Base-by-base conservation (phyloP, 2,113 vertebrate genomes). In the Tachuris rubrigastra region DNA sequence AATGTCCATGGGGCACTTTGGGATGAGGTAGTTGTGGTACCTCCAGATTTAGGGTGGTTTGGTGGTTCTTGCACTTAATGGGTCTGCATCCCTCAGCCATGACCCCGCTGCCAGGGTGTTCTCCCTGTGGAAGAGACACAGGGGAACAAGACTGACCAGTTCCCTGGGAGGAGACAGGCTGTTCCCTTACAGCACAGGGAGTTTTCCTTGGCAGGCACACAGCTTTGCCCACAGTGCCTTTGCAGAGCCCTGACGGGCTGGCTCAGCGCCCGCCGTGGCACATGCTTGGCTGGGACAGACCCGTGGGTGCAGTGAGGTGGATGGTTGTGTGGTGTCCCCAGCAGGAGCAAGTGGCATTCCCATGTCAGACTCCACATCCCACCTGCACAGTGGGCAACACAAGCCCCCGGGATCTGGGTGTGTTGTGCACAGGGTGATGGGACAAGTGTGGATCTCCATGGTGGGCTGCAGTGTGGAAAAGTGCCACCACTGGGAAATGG, bases 91-190 rank as follows among this genome's bases (percentile, higher is more conserved):
- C 49, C 41, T 16, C 37, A 35, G 53, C 59, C 5, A 1, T 90
- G 85, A 53, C 83, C 88, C n/a, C 0, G 27, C 73, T 30, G 69
- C 68, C 1, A 3, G 22, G 16, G 27, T 39, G 83, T 56, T 81
- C 9, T 6, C 8, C 1, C 55, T 23, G 60, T 0, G 31, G 77
- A 28, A 90, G 91, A 42, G 24, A 56, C 37, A 4, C 2, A 0
- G 7, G 91, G 71, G 92, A 96, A 95, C 96, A 71, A 76, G 96
- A 74, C 83, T 77, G 94, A 92, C 95, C 96, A 90, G 96, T 97
- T 97, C 93, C 86, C 60, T 0, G 0, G 20, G 10, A 81, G 86
- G 76, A 96, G 84, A 95, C 94, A 80, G 14, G 14, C 89, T 0
- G 94, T 96, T 95, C 96, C 69, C 83, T 50, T 2, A 4, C 8